phyloP scores from a whole-genome alignment of 2,113 vertebrate species.

The Leucopternis melanops region DNA sequence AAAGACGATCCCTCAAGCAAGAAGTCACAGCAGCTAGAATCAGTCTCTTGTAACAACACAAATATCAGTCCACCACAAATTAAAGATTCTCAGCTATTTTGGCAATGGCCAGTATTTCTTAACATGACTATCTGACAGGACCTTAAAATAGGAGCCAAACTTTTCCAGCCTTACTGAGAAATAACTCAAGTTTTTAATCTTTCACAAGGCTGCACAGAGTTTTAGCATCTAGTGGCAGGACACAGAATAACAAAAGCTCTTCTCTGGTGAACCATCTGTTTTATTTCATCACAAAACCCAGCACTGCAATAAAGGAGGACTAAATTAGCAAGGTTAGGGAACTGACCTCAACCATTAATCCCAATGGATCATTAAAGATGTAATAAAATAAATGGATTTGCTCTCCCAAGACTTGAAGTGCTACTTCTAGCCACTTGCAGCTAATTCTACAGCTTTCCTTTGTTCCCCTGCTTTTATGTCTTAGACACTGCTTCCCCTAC shows the following conservation, averaged over 20 bases:
- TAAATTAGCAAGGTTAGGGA: not conserved
- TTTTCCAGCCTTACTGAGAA: not conserved
- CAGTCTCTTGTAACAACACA: not conserved
- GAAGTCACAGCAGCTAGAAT: not conserved
- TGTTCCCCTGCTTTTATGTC: not conserved
- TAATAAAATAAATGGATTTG: slow-evolving; percentile 3
- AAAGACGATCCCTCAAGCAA: not conserved
- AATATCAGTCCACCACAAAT: not conserved
- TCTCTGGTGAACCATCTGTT: not conserved
- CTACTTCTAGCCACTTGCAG: not conserved
- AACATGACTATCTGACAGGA: not conserved
- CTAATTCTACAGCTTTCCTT: not conserved
- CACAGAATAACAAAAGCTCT: not conserved
- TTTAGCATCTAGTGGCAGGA: not conserved
- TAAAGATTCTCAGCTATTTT: not conserved
- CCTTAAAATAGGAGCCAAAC: not conserved
- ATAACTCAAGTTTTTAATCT: not conserved
- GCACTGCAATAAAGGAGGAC: not conserved
- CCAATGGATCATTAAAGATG: not conserved
- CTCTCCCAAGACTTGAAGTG: not conserved
- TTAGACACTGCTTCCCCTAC: not conserved
- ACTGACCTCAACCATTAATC: slow-evolving; percentile 1
- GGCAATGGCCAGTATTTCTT: not conserved
- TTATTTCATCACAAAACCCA: not conserved
- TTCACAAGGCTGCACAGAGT: not conserved